Evolutionary conservation across 2,797 vertebrate species (phyloP).

Genomic region (Apogon hyalosoma): DNA sequence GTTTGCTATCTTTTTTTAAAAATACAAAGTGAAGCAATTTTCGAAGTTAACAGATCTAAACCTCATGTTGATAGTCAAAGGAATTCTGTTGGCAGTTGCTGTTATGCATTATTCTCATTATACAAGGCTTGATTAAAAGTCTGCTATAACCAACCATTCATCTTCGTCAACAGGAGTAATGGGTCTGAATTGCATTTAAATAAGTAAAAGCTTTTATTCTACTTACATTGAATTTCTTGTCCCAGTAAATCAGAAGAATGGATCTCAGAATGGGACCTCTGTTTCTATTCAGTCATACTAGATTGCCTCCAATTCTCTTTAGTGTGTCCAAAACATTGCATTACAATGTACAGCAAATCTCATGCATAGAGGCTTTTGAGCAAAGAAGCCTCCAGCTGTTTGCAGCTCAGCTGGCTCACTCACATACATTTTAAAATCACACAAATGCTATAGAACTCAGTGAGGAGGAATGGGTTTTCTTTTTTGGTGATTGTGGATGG

Average conservation of each 20-base stretch:
- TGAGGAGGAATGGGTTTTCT: slow-evolving; percentile 57
- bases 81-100: slow-evolving; percentile 61
- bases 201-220: slow-evolving; percentile 60
- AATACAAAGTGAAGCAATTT: slow-evolving; percentile 22
- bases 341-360: slow-evolving; percentile 63
- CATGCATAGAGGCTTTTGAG: slow-evolving; percentile 44
- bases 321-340: slow-evolving; percentile 48
- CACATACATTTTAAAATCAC: slow-evolving; percentile 61
- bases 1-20: background rate
- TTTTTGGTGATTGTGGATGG: slow-evolving; percentile 49
- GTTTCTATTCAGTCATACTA: slow-evolving; percentile 49
- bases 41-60: slow-evolving; percentile 31
- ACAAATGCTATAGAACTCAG: slow-evolving; percentile 46
- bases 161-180: slow-evolving; percentile 60
- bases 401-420: slow-evolving; percentile 57
- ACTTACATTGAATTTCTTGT: slow-evolving; percentile 57
- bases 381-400: slow-evolving; percentile 63
- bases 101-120: slow-evolving; percentile 35
- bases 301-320: slow-evolving; percentile 44
- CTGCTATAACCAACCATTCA: slow-evolving; percentile 55
- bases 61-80: slow-evolving; percentile 53
- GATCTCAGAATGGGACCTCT: slow-evolving; percentile 51
- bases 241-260: slow-evolving; percentile 59
- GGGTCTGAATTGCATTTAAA: slow-evolving; percentile 59
- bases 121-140: slow-evolving; percentile 65